A percentile compares a stretch with the other conserved stretches of the same genome.
Conservation (phyloP, 2,888 invertebrate species). For the Drosophila ustulata region DNA sequence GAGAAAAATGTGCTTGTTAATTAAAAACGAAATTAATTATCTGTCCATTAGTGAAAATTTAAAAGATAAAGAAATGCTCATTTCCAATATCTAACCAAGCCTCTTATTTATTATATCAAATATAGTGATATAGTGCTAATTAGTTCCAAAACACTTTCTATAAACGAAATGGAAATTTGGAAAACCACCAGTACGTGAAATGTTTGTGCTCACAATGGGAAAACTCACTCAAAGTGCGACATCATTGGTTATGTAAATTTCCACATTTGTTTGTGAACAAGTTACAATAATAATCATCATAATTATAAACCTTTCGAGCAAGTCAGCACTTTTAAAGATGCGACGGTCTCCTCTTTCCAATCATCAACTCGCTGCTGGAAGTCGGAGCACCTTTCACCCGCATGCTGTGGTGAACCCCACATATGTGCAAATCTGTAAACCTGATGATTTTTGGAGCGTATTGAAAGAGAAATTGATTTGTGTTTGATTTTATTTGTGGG, state of each 20-base stretch:
- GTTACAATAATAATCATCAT: conserved; percentile 11
- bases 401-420: conserved; percentile 4
- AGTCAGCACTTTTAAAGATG: conserved; percentile 12
- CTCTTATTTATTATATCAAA: not conserved
- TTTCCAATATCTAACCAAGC: not conserved
- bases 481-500: conserved; percentile 18
- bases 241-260: conserved; percentile 13
- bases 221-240: not conserved
- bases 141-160: not conserved
- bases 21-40: not conserved
- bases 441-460: conserved; percentile 23
- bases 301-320: conserved; percentile 18
- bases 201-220: not conserved
- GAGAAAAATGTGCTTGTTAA: not conserved
- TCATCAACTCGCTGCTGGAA: conserved; percentile 1
- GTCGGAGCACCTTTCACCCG: conserved; percentile 61
- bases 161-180: not conserved
- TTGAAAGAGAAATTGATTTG: conserved; percentile 65
- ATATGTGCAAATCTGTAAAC: conserved; percentile 21
- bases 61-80: too few relatives aligned
- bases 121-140: not conserved
- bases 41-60: not conserved
- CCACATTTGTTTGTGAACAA: conserved; percentile 1
- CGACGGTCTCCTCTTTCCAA: not conserved
- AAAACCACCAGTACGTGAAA: not conserved